phyloP scores from a whole-genome alignment of 2,888 invertebrate genomes.

The Temnothorax rugatulus region DNA sequence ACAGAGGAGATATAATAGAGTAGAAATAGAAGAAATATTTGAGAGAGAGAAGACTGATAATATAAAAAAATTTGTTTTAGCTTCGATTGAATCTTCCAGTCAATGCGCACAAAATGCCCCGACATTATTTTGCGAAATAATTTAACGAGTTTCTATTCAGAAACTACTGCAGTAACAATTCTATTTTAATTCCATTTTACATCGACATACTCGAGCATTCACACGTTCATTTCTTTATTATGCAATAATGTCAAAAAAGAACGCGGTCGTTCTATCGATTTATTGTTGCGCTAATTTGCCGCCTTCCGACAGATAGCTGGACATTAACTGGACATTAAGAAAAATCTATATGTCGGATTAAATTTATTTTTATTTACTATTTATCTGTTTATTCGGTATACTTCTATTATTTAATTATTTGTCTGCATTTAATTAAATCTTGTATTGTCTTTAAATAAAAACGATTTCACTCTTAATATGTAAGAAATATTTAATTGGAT shows the following conservation, averaged over 20 bases:
- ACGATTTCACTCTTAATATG: neutral
- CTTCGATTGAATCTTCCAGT: neutral
- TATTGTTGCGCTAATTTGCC: slow-evolving; percentile 15
- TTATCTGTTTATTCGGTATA: neutral
- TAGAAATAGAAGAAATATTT: neutral
- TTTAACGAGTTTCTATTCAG: neutral
- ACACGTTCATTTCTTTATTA: slow-evolving; percentile 1
- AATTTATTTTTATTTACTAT: neutral
- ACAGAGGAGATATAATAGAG: neutral
- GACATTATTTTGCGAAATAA: neutral
- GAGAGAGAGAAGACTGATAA: neutral
- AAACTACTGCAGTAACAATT: neutral
- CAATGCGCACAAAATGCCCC: neutral
- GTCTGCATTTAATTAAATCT: neutral
- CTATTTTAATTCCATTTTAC: slow-evolving; percentile 14
- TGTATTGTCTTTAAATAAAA: neutral
- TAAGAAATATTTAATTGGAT: slow-evolving; percentile 20
- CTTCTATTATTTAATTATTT: neutral
- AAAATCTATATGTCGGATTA: neutral
- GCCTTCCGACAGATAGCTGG: neutral
- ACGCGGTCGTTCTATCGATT: neutral
- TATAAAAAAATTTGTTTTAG: neutral
- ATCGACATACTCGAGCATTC: neutral
- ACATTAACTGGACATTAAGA: neutral
- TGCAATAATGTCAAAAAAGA: slow-evolving; percentile 7